Conservation (phyloP, 2,113 vertebrate species). For the Ardeotis arabs region DNA sequence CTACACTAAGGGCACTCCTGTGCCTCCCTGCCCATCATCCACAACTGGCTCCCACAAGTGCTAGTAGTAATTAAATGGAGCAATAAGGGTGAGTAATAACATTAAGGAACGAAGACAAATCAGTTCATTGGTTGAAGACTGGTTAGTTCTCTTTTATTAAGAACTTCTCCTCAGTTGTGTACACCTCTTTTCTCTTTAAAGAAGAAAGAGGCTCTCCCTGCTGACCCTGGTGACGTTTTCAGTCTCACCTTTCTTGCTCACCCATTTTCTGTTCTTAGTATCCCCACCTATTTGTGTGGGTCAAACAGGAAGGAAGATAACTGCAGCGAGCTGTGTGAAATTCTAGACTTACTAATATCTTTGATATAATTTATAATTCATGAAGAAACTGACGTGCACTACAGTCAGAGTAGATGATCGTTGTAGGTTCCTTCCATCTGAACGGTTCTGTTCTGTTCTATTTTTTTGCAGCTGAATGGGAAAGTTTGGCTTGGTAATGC, state of each 20-base stretch:
- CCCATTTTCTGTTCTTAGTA: not conserved
- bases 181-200: not conserved
- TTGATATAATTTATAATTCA: not conserved
- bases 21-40: not conserved
- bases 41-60: not conserved
- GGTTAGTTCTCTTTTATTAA: constrained; percentile 21
- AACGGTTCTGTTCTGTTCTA: not conserved
- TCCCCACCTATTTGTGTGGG: not conserved
- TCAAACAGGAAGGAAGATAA: not conserved
- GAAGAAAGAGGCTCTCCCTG: not conserved
- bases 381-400: not conserved
- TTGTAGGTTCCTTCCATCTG: not conserved
- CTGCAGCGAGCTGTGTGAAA: not conserved
- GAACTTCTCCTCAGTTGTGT: not conserved
- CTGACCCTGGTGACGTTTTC: not conserved
- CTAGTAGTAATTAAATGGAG: constrained; percentile 2
- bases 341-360: not conserved
- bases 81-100: not conserved
- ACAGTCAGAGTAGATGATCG: not conserved
- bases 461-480: not conserved
- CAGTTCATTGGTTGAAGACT: not conserved
- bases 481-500: not conserved
- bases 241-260: not conserved
- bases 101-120: constrained; percentile 14
- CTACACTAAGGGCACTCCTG: not conserved